phyloP scores from a whole-genome alignment of 2,113 vertebrate genomes.

The Carassius gibelio region DNA sequence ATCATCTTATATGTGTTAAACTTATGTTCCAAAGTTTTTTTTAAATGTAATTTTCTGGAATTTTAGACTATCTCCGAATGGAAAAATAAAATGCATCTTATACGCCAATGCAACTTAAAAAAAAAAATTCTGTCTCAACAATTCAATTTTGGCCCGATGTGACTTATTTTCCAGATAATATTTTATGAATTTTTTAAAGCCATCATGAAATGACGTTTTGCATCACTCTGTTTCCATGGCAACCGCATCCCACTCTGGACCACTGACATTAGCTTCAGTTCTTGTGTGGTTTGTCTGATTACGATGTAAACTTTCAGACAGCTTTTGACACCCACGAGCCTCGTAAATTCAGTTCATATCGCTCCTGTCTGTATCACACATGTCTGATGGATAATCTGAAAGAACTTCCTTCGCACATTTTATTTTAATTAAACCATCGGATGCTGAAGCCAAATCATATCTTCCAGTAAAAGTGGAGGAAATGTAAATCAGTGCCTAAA shows the following conservation, averaged over 20 bases:
- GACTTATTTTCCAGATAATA: no score
- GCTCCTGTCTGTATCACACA: background rate
- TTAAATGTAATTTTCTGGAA: no score
- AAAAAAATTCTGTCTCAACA: no score
- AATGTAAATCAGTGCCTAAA: conserved; percentile 56
- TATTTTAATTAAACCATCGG: background rate
- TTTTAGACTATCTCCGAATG: no score
- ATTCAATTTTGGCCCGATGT: no score
- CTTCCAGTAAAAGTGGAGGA: conserved; percentile 47
- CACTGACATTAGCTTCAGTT: background rate
- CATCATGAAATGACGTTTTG: no score
- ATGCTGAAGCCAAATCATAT: conserved; percentile 42
- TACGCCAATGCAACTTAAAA: no score
- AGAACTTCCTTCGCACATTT: background rate
- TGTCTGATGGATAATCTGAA: background rate
- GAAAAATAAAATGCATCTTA: no score
- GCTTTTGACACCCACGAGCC: no score
- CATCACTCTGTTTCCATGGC: background rate
- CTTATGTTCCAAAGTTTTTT: no score
- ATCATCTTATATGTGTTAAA: no score
- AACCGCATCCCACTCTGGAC: background rate
- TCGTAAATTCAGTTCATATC: background rate
- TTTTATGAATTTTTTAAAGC: no score
- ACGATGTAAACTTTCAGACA: background rate
- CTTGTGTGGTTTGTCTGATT: background rate